Conservation (phyloP, 2,888 invertebrate species). For the Cheilosia impressa region DNA sequence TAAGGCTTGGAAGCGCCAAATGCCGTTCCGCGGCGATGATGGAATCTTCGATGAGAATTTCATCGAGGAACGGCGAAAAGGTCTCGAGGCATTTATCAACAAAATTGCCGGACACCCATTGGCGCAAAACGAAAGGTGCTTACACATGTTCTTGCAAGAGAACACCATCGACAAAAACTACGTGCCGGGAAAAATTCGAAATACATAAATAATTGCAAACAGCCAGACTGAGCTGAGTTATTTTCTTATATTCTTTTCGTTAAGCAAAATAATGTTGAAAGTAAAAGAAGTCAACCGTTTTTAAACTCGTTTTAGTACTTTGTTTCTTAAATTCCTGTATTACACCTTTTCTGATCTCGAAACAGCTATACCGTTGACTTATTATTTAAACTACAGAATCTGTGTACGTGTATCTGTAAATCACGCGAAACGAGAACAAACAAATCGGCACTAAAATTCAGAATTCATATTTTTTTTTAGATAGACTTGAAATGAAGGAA, state of each 20-base stretch:
- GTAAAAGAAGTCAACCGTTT: slow-evolving; percentile 55
- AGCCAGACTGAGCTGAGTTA: slow-evolving; percentile 28
- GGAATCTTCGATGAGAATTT: slow-evolving; percentile 99
- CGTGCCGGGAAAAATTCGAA: slow-evolving; percentile 99
- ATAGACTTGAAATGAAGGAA: slow-evolving; percentile 68
- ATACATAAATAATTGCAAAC: slow-evolving; percentile 87
- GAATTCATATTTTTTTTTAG: slow-evolving; percentile 64
- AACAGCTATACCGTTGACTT: slow-evolving; percentile 41
- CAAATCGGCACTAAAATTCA: slow-evolving; percentile 35
- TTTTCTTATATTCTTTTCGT: slow-evolving; percentile 18
- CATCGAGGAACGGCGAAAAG: slow-evolving; percentile 99
- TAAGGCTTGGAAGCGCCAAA: slow-evolving; percentile 98
- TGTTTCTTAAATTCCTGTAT: slow-evolving; percentile 40
- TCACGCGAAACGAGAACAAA: slow-evolving; percentile 28
- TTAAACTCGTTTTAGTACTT: slow-evolving; percentile 45
- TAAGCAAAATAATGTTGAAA: slow-evolving; percentile 43
- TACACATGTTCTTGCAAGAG: slow-evolving; percentile 99
- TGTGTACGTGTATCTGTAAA: not conserved
- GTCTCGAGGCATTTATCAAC: slow-evolving; percentile 98
- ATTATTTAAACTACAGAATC: slow-evolving; percentile 23
- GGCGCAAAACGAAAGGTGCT: slow-evolving; percentile 99
- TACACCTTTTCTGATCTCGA: slow-evolving; percentile 58
- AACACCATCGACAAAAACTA: slow-evolving; percentile 99
- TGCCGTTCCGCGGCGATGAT: slow-evolving; percentile 99
- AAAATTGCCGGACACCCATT: slow-evolving; percentile 99